phyloP scores from a whole-genome alignment of 2,888 invertebrate genomes.

The Tetrapedia diversipes region DNA sequence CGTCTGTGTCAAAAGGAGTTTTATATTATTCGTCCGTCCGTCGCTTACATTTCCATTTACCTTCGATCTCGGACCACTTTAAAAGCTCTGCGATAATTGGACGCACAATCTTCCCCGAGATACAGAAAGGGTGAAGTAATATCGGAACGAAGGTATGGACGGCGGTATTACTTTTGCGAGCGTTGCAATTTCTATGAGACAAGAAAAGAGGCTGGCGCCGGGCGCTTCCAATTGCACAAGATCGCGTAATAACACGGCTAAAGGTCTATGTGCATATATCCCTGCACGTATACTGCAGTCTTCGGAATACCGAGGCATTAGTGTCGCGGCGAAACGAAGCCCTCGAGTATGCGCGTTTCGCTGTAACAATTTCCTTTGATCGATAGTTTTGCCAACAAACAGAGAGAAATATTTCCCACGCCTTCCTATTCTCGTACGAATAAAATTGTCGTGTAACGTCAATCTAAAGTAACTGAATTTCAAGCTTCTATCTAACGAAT shows the following conservation, averaged over 20 bases:
- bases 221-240: conserved; percentile 62
- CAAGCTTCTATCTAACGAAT: too few relatives aligned
- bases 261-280: conserved; percentile 29
- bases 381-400: conserved; percentile 49
- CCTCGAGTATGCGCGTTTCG: conserved; percentile 48
- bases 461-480: not conserved
- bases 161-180: conserved; percentile 17
- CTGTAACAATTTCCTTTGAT: conserved; percentile 49
- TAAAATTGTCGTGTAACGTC: not conserved
- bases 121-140: conserved; percentile 17
- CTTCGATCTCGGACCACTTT: conserved; percentile 41
- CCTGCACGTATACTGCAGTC: conserved; percentile 34
- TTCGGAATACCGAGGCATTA: conserved; percentile 25
- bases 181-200: conserved; percentile 42
- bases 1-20: conserved; percentile 32
- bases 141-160: conserved; percentile 34
- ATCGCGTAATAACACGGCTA: conserved; percentile 58
- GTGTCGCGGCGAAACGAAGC: conserved; percentile 32
- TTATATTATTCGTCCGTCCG: conserved; percentile 47
- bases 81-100: conserved; percentile 52
- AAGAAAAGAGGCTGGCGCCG: conserved; percentile 48
- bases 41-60: conserved; percentile 51
- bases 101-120: conserved; percentile 30
- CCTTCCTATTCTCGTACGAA: not conserved
- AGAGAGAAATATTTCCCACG: conserved; percentile 9